Percentiles rank a stretch among this genome's conserved stretches.
phyloP scores from a whole-genome alignment of 2,797 vertebrate genomes.

The Microctenopoma lineatum region DNA sequence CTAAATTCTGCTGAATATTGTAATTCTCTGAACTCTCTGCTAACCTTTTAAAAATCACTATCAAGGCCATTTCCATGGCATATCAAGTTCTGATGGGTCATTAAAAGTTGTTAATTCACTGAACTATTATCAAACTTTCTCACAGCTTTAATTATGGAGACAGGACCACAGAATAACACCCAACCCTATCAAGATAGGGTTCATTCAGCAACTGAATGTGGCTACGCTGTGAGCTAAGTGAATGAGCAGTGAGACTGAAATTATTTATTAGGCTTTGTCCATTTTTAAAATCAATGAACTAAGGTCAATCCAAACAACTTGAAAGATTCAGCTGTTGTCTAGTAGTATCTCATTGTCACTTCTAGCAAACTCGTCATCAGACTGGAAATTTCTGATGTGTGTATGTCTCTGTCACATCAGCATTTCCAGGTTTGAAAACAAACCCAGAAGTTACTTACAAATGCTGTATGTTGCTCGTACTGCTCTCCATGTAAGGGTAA shows the following conservation, averaged over 20 bases:
- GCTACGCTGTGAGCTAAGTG: slow-evolving; percentile 1
- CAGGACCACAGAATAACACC: slow-evolving; percentile 38
- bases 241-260: slow-evolving; percentile 37
- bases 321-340: background rate
- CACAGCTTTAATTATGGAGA: slow-evolving; percentile 48
- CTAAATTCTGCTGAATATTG: slow-evolving; percentile 14
- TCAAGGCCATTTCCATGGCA: slow-evolving; percentile 15
- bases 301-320: slow-evolving; percentile 13
- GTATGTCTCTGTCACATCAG: background rate
- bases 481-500: no score
- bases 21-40: slow-evolving; percentile 14
- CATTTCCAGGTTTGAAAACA: no score
- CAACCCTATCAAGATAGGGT: slow-evolving; percentile 21
- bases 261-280: slow-evolving; percentile 13
- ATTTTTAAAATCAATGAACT: slow-evolving; percentile 27
- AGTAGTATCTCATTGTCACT: background rate
- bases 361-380: rapidly evolving
- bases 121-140: slow-evolving; percentile 37
- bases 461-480: no score
- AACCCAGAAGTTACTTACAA: no score
- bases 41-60: slow-evolving; percentile 25
- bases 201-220: slow-evolving; percentile 44
- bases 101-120: slow-evolving; percentile 50
- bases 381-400: background rate
- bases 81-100: slow-evolving; percentile 30